Conservation (phyloP, 2,113 vertebrate species). For the Tachycineta bicolor region DNA sequence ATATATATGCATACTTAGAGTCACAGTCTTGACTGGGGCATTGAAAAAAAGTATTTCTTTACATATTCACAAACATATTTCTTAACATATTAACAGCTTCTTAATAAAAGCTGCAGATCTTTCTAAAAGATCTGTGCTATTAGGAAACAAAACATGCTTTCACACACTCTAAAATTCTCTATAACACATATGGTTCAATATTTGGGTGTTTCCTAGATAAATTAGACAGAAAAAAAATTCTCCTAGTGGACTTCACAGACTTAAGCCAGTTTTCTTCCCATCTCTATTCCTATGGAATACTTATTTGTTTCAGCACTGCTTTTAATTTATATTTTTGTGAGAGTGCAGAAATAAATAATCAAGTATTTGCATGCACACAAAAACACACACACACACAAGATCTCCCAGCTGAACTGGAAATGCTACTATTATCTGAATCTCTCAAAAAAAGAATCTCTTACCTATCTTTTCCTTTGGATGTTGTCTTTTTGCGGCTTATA, state of each 20-base stretch:
- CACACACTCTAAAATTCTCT: neutral
- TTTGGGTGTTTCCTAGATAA: neutral
- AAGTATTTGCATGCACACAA: accelerated
- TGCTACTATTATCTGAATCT: neutral
- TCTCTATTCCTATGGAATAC: neutral
- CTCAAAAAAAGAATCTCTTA: neutral
- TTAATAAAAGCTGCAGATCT: neutral
- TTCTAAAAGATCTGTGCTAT: neutral
- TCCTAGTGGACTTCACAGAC: neutral
- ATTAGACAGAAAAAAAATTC: neutral
- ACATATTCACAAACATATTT: neutral
- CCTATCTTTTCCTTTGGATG: neutral
- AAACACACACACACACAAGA: accelerated
- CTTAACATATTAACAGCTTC: neutral
- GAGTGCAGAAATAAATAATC: neutral
- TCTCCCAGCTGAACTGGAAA: neutral
- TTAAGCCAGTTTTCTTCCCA: neutral
- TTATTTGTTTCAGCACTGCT: neutral
- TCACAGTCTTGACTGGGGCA: neutral
- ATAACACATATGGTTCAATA: neutral
- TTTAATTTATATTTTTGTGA: neutral
- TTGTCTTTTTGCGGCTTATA: neutral
- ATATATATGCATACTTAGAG: neutral
- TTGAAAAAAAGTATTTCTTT: neutral
- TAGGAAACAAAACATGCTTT: accelerated